phyloP scores from a whole-genome alignment of 2,113 vertebrate genomes.

The Macroglossus sobrinus region DNA sequence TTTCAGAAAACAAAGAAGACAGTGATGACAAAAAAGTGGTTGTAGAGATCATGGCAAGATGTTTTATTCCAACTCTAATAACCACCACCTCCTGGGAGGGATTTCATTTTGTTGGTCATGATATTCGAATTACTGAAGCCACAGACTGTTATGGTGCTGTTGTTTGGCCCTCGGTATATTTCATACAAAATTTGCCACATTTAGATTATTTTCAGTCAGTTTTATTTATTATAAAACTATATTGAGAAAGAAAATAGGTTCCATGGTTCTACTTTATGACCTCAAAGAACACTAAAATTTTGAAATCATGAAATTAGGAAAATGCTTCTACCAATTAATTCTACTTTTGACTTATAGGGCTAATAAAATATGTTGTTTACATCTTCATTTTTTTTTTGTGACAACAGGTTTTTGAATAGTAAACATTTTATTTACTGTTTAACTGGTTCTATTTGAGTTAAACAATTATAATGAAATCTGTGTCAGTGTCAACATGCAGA shows the following conservation, averaged over 20 bases:
- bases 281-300: not conserved
- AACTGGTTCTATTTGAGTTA: not conserved
- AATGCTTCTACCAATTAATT: not conserved
- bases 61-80: slow-evolving; percentile 85
- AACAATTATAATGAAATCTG: not conserved
- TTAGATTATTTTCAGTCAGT: not conserved
- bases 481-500: not conserved
- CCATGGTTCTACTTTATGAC: not conserved
- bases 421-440: not conserved
- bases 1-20: slow-evolving; percentile 58
- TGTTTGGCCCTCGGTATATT: slow-evolving; percentile 94
- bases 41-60: slow-evolving; percentile 87
- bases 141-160: slow-evolving; percentile 92
- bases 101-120: slow-evolving; percentile 88
- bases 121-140: slow-evolving; percentile 93
- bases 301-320: not conserved
- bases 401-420: not conserved
- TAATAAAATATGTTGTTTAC: not conserved
- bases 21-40: slow-evolving; percentile 82
- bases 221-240: not conserved
- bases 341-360: not conserved
- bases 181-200: not conserved
- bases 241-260: not conserved
- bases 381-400: not conserved
- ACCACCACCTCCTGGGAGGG: slow-evolving; percentile 88